Percentiles rank a stretch among this genome's conserved stretches.
These are phyloP conservation scores for Drosophila meridiana DNA, from an alignment of 2,888 invertebrate genomes.

Conservation along the genomic window DNA sequence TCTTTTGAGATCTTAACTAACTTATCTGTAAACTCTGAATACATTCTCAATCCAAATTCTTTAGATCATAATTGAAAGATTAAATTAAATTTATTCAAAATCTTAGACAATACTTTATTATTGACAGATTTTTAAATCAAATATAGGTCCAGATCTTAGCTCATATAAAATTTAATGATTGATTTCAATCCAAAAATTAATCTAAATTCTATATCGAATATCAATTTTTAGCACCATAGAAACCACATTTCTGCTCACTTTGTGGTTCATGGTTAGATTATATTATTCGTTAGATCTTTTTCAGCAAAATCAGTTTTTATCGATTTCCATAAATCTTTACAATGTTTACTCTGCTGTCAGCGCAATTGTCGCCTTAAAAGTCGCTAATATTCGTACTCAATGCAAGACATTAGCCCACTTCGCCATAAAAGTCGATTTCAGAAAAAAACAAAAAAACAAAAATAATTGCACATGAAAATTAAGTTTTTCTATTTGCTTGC, in stretches of 20 bases:
- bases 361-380: conserved; percentile 38
- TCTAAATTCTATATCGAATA: not conserved
- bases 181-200: not conserved
- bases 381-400: conserved; percentile 31
- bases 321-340: conserved; percentile 11
- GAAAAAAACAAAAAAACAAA: conserved; percentile 21
- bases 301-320: not conserved
- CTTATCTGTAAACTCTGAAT: too few relatives aligned
- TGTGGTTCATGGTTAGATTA: conserved; percentile 50
- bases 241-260: conserved; percentile 4
- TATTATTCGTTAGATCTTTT: conserved; percentile 1
- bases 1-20: not conserved
- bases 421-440: conserved; percentile 54
- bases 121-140: too few relatives aligned
- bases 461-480: conserved; percentile 42
- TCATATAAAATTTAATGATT: not conserved
- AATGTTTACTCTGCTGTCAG: conserved; percentile 13
- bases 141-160: too few relatives aligned
- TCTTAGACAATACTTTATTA: too few relatives aligned
- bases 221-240: not conserved
- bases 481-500: conserved; percentile 54
- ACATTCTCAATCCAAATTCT: not conserved
- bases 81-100: not conserved
- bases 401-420: conserved; percentile 67
- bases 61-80: not conserved